These are phyloP conservation scores for Automeris io DNA, from an alignment of 2,888 invertebrate genomes.

Conservation along the genomic window DNA sequence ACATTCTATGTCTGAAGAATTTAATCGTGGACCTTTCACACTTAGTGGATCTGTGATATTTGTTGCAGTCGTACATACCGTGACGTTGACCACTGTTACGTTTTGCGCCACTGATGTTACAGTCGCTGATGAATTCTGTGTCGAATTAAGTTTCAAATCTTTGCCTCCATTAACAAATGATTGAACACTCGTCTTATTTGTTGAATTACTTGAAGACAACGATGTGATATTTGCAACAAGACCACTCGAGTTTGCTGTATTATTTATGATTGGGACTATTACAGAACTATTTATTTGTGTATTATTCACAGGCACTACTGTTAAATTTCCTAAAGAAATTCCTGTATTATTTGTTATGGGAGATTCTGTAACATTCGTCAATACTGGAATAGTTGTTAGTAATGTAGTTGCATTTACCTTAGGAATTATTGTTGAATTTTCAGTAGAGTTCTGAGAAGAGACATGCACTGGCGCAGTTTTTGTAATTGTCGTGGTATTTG, in stretches of 20 bases:
- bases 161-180: slow-evolving; percentile 2
- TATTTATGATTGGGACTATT: not conserved
- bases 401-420: not conserved
- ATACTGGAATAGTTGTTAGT: not conserved
- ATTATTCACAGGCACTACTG: not conserved
- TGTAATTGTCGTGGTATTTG: slow-evolving; percentile 36
- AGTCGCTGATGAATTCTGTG: slow-evolving; percentile 2
- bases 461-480: slow-evolving; percentile 13
- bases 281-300: not conserved
- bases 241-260: not conserved
- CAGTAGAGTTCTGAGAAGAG: slow-evolving; percentile 1
- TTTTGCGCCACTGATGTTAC: slow-evolving; percentile 15
- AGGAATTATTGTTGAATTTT: slow-evolving; percentile 5
- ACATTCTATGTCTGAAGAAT: slow-evolving; percentile 42
- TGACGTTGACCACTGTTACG: slow-evolving; percentile 25
- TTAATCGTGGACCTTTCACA: slow-evolving; percentile 40
- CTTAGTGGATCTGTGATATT: slow-evolving; percentile 44
- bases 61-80: slow-evolving; percentile 30
- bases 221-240: slow-evolving; percentile 7
- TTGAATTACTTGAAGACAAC: slow-evolving; percentile 9
- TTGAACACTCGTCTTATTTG: slow-evolving; percentile 3
- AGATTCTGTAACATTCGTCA: not conserved
- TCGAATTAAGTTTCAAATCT: not conserved
- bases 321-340: slow-evolving; percentile 4
- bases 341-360: not conserved